Percentiles rank a stretch among this genome's conserved stretches.
These are phyloP conservation scores for Cerceris ruficornis DNA, from an alignment of 2,888 invertebrate species.

Conservation along the genomic window DNA sequence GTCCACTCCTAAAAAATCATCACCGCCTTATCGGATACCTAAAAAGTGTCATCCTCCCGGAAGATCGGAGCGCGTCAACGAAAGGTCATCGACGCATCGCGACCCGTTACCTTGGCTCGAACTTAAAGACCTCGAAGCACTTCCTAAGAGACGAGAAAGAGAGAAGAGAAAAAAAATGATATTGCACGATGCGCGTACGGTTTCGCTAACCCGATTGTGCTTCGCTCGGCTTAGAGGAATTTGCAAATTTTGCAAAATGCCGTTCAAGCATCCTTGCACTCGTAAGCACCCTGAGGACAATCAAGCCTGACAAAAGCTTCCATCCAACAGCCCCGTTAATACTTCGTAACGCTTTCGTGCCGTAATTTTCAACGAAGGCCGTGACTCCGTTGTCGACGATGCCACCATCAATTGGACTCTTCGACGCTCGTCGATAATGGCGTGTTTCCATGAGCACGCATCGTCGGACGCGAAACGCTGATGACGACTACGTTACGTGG, in stretches of 20 bases:
- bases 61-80: neutral
- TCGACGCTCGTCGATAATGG: slow-evolving; percentile 33
- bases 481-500: slow-evolving; percentile 17
- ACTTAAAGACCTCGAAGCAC: slow-evolving; percentile 20
- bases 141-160: slow-evolving; percentile 4
- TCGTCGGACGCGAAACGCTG: slow-evolving; percentile 23
- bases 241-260: slow-evolving; percentile 30
- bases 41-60: slow-evolving; percentile 21
- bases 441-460: slow-evolving; percentile 21
- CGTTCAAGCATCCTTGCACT: slow-evolving; percentile 6
- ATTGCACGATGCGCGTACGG: slow-evolving; percentile 14
- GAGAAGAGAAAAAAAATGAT: neutral
- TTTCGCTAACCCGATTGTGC: slow-evolving; percentile 28
- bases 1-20: too few relatives aligned
- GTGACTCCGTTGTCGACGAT: neutral
- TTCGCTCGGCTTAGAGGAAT: slow-evolving; percentile 18
- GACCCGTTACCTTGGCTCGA: slow-evolving; percentile 28
- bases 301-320: slow-evolving; percentile 51
- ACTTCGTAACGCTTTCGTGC: neutral
- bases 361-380: slow-evolving; percentile 50
- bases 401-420: slow-evolving; percentile 26
- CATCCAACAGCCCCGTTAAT: slow-evolving; percentile 10
- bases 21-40: slow-evolving; percentile 15
- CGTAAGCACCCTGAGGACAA: slow-evolving; percentile 13
- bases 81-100: slow-evolving; percentile 13